Evolutionary conservation across 2,113 vertebrate species (phyloP).

Genomic region (Malurus elegans): DNA sequence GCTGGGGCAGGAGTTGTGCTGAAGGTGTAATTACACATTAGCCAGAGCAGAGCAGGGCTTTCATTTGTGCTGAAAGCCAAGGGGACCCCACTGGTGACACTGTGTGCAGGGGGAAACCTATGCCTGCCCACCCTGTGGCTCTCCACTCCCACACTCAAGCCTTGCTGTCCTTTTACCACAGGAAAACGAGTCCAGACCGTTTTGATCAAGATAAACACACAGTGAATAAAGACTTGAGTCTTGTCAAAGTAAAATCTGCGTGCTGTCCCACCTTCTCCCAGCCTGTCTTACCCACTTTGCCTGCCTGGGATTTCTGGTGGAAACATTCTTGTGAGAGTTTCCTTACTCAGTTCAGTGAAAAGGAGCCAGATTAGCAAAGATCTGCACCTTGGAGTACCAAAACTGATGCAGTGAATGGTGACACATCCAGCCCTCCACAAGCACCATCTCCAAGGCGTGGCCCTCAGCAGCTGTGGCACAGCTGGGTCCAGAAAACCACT

Average conservation of each 20-base stretch:
- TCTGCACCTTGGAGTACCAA: not conserved
- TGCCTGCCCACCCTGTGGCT: not conserved
- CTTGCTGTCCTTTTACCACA: not conserved
- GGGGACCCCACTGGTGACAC: not conserved
- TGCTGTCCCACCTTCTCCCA: not conserved
- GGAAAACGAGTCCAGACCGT: fast-evolving
- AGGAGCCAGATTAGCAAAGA: not conserved
- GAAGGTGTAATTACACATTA: constrained; percentile 23
- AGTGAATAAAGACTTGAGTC: not conserved
- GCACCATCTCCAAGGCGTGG: not conserved
- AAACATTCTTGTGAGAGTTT: not conserved
- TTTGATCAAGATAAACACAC: not conserved
- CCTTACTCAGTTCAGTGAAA: not conserved
- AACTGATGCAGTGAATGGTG: not conserved
- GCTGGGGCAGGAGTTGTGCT: not conserved
- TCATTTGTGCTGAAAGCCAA: not conserved
- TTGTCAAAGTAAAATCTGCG: not conserved
- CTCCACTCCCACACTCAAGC: not conserved
- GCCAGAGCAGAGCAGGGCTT: not conserved
- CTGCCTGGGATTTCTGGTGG: not conserved
- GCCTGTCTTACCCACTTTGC: not conserved
- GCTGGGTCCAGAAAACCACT: not conserved
- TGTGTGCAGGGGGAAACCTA: not conserved
- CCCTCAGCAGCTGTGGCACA: not conserved
- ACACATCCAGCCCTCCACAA: not conserved